A percentile compares a stretch with the other conserved stretches of the same genome.
Evolutionary conservation across 2,113 vertebrate genomes (phyloP).

Genomic region (Miniopterus natalensis): DNA sequence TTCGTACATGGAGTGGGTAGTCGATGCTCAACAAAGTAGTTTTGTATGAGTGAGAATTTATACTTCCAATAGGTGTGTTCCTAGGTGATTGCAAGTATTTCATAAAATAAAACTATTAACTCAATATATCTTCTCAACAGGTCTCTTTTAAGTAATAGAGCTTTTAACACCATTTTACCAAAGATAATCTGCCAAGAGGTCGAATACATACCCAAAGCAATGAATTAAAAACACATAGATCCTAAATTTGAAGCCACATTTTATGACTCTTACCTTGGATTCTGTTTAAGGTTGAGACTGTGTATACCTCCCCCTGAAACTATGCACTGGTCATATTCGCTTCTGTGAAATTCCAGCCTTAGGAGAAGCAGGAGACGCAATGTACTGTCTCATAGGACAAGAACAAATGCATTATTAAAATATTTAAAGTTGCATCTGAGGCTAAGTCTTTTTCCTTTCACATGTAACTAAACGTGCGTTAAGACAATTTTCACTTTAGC

Average conservation of each 20-base stretch:
- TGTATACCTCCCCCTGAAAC: not conserved
- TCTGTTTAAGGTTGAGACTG: not conserved
- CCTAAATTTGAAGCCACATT: not conserved
- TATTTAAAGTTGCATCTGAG: not conserved
- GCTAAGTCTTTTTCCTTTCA: not conserved
- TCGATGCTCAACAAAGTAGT: not conserved
- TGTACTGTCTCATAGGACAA: not conserved
- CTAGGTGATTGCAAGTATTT: not conserved
- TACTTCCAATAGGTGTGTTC: not conserved
- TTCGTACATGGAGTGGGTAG: not conserved
- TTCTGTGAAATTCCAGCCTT: not conserved
- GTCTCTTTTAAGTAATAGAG: not conserved
- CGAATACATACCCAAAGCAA: not conserved
- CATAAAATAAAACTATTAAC: conserved; percentile 41
- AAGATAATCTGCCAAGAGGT: not conserved
- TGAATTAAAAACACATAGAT: not conserved
- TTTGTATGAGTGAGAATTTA: not conserved
- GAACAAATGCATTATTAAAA: not conserved
- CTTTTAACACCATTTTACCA: not conserved
- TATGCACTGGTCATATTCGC: not conserved
- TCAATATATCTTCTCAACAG: not conserved
- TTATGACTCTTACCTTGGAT: not conserved
- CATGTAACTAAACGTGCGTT: not conserved
- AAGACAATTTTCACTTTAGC: not conserved
- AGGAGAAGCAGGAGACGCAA: not conserved